Evolutionary conservation across 2,113 vertebrate species (phyloP).

Genomic region (Tachysurus fulvidraco): DNA sequence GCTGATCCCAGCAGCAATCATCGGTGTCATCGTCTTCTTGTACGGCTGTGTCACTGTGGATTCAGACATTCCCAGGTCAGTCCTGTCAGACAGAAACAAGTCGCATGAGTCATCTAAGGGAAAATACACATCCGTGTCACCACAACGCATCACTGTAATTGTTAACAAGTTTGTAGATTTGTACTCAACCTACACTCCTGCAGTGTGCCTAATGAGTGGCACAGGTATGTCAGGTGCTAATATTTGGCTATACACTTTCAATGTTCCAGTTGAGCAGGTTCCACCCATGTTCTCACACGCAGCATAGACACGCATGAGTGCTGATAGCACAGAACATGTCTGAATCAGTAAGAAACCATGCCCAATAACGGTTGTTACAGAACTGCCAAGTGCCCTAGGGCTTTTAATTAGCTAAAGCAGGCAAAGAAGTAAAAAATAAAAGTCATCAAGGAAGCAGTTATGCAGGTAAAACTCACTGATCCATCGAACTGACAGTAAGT

Average conservation of each 20-base stretch:
- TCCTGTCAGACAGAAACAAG: not conserved
- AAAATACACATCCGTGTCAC: not conserved
- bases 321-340: not conserved
- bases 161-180: not conserved
- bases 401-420: not conserved
- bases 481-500: not conserved
- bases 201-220: not conserved
- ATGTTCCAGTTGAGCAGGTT: conserved; percentile 9
- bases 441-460: not conserved
- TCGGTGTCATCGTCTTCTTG: conserved; percentile 93
- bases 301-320: not conserved
- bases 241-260: too few species aligned
- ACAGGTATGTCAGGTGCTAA: not conserved
- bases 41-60: conserved; percentile 94
- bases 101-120: not conserved
- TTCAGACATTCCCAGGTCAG: conserved; percentile 92
- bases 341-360: not conserved
- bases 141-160: not conserved
- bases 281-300: not conserved
- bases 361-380: not conserved
- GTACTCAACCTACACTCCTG: not conserved
- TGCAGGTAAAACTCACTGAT: conserved; percentile 12
- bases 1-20: conserved; percentile 91
- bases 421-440: not conserved
- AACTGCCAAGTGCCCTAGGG: conserved; percentile 4